Evolutionary conservation across 2,888 invertebrate genomes (phyloP), one percentile per base, ranked within the genome.

Genomic region (Tenthredo amoena): DNA sequence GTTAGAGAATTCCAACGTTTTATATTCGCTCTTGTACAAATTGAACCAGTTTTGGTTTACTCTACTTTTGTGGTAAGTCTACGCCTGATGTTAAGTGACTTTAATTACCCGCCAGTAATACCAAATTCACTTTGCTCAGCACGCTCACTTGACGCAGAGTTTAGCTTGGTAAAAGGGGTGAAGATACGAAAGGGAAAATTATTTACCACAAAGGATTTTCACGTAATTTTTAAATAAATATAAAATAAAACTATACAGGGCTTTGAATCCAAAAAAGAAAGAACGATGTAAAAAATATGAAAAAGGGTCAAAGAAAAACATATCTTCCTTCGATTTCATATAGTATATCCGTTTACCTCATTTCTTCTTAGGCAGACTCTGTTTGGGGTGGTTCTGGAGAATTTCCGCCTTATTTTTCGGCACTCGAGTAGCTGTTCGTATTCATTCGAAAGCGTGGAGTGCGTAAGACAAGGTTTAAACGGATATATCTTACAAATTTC

Each of bases 401-500:
- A 72, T 40, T 72, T 18, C 21, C 40, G 7, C 40, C 9, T 18
- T 31, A 1, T 31, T 47, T 47, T 31, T 47, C 18, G 15, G 34
- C n/a, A 31, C 77, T 31, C 18, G 34, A 31, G 0, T 34, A 12
- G 12, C 55, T 50, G 31, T 31, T 26, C 21, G 18, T 77, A 26
- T 74, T 50, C 7, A 50, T 31, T 50, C 9, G 9, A 9, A 31
- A 18, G n/a, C 18, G 31, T 26, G 34, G 34, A 55, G 62, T n/a
- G 12, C 21, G 81, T 62, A 21, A 62, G n/a, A 62, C 62, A 40
- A 40, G 58, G 37, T 40, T 62, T 62, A 81, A 47, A 62, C 40
- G 62, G 21, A 81, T 81, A 74, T 43, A 81, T 37, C 31, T 62
- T 81, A 34, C 34, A 62, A 81, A 81, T 50, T 62, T 81, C 50